Evolutionary conservation across 1,140 invertebrate species (phyloP).

Genomic region (Latrodectus geometricus): DNA sequence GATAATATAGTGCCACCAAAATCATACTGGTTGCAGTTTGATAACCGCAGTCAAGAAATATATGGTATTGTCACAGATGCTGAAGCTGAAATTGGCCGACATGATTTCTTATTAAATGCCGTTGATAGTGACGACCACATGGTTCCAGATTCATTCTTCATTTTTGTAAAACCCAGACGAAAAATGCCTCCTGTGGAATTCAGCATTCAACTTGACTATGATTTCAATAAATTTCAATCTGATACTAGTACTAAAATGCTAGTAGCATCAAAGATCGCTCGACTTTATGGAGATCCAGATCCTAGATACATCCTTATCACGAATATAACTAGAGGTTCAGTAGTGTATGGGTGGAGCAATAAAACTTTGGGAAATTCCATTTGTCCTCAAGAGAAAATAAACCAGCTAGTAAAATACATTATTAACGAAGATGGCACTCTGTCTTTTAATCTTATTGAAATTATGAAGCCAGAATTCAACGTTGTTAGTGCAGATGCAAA

Average conservation of each 20-base stretch:
- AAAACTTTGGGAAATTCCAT: conserved; percentile 76
- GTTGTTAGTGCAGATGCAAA: conserved; percentile 73
- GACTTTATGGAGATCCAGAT: conserved; percentile 81
- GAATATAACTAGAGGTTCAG: conserved; percentile 72
- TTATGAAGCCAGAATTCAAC: conserved; percentile 83
- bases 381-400: conserved; percentile 83
- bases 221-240: conserved; percentile 78
- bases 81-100: conserved; percentile 78
- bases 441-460: conserved; percentile 75
- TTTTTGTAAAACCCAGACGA: conserved; percentile 75
- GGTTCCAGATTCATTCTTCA: conserved; percentile 82
- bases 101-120: conserved; percentile 81
- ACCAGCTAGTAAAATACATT: conserved; percentile 76
- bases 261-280: conserved; percentile 81
- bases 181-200: conserved; percentile 75
- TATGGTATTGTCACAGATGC: conserved; percentile 84
- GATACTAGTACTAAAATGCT: conserved; percentile 74
- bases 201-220: conserved; percentile 79
- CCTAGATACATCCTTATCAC: conserved; percentile 78
- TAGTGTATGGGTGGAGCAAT: conserved; percentile 82
- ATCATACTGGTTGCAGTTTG: conserved; percentile 88
- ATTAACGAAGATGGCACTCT: conserved; percentile 71
- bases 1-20: conserved; percentile 77
- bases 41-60: conserved; percentile 88
- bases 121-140: conserved; percentile 77